Evolutionary conservation across 2,797 vertebrate genomes (phyloP).

Genomic region (Phalloptychus januarius): DNA sequence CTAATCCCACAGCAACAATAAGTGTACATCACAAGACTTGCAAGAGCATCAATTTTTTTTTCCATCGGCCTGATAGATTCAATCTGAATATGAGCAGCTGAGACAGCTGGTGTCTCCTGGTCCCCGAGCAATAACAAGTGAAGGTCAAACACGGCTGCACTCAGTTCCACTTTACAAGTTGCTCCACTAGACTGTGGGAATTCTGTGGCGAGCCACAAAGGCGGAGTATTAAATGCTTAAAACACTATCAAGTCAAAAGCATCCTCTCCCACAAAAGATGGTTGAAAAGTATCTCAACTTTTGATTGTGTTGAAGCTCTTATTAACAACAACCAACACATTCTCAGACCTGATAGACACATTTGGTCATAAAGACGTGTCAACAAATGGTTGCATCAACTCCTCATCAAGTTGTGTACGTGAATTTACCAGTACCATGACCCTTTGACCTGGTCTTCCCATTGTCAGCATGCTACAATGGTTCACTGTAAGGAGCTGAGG

Average conservation of each 20-base stretch:
- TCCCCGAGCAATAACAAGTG: constrained; percentile 73
- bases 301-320: not conserved
- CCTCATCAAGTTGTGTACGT: not conserved
- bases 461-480: not conserved
- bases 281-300: not conserved
- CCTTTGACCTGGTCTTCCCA: not conserved
- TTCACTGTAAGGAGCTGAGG: not conserved
- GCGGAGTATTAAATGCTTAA: constrained; percentile 65
- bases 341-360: not conserved
- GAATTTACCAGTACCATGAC: not conserved
- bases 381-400: not conserved
- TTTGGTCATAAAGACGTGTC: not conserved
- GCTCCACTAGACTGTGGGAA: constrained; percentile 61
- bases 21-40: constrained; percentile 24
- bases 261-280: not conserved
- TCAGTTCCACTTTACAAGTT: constrained; percentile 55
- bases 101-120: constrained; percentile 51
- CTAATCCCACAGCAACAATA: constrained; percentile 52
- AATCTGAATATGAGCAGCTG: constrained; percentile 60
- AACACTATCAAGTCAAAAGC: not conserved
- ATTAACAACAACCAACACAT: not conserved
- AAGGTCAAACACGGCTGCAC: constrained; percentile 72
- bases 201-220: constrained; percentile 56
- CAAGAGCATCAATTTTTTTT: constrained; percentile 41
- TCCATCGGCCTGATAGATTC: constrained; percentile 42